Conservation (phyloP, 1,140 invertebrate species). For the Trialeurodes vaporariorum region DNA sequence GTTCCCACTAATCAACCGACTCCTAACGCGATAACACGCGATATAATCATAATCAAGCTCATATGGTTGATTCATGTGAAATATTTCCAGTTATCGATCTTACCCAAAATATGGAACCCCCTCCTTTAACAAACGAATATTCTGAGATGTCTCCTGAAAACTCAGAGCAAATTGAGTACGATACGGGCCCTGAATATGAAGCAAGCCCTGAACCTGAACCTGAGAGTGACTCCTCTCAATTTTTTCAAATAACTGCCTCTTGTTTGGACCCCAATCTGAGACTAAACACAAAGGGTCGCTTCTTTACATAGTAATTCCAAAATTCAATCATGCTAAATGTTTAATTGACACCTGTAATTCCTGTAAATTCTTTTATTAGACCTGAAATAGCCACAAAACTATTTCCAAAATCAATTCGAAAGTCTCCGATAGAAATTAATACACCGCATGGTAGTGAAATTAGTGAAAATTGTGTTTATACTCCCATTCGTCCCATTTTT, state of each 20-base stretch:
- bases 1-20: not conserved
- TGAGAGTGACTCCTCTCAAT: not conserved
- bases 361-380: not conserved
- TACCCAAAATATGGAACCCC: too few relatives aligned
- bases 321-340: not conserved
- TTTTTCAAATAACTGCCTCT: not conserved
- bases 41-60: not conserved
- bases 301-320: not conserved
- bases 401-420: not conserved
- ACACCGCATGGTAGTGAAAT: not conserved
- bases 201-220: not conserved
- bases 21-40: not conserved
- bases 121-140: not conserved
- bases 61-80: not conserved
- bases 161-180: not conserved
- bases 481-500: not conserved
- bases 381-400: not conserved
- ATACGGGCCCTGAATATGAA: not conserved
- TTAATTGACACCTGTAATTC: not conserved
- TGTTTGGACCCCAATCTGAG: not conserved
- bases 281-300: not conserved
- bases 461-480: not conserved
- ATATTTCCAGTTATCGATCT: too few relatives aligned
- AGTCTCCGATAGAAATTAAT: not conserved
- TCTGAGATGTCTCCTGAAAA: not conserved